Conservation (phyloP, 53 echinoderm and acorn worm genomes). For the Pentamera pediparva region DNA sequence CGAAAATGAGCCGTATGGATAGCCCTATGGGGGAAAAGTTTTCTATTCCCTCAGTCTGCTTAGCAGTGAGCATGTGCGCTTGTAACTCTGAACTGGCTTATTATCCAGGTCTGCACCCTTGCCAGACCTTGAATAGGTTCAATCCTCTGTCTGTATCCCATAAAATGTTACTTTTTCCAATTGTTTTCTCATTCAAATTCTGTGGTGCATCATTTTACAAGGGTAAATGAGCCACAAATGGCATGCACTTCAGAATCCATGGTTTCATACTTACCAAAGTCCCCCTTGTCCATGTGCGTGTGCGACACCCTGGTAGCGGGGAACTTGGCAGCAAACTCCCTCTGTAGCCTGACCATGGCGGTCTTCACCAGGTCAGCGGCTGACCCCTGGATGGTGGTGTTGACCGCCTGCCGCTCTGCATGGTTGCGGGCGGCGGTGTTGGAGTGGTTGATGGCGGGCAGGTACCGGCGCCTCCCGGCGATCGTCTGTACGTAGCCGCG, state of each 20-base stretch:
- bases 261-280: conserved; percentile 34
- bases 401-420: conserved; percentile 94
- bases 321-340: conserved; percentile 53
- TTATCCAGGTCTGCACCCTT: too few relatives aligned
- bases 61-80: too few relatives aligned
- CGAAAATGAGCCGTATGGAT: too few relatives aligned
- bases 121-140: too few relatives aligned
- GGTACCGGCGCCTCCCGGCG: conserved; percentile 65
- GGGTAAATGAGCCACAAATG: too few relatives aligned
- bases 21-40: too few relatives aligned
- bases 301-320: conserved; percentile 67
- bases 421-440: conserved; percentile 69
- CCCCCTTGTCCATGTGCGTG: conserved; percentile 49
- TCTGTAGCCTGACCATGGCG: conserved; percentile 88
- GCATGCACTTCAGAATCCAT: background rate
- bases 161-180: too few relatives aligned
- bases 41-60: too few relatives aligned
- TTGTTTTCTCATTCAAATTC: too few relatives aligned
- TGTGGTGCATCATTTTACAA: too few relatives aligned
- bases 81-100: too few relatives aligned
- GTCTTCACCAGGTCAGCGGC: conserved; percentile 95
- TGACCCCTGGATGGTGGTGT: conserved; percentile 96
- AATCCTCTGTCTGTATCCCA: too few relatives aligned
- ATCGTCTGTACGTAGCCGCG: conserved; percentile 81
- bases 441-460: conserved; percentile 74